Percentiles rank a stretch among this genome's conserved stretches.
phyloP scores from a whole-genome alignment of 1,140 invertebrate species.

The Atopsyche davidsoni region DNA sequence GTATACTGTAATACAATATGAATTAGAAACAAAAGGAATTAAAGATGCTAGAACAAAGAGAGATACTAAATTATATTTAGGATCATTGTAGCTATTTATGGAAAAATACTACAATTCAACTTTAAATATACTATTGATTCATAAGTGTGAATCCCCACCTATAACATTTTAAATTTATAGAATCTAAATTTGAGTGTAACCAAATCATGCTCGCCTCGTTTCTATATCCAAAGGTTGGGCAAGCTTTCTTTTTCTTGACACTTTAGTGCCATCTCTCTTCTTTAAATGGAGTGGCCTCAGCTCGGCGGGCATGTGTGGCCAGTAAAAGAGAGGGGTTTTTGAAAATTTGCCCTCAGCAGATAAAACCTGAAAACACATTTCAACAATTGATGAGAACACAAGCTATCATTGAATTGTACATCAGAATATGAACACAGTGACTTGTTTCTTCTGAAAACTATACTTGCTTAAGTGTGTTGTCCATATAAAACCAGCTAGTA shows the following conservation, averaged over 20 bases:
- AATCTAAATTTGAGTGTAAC: too few species aligned
- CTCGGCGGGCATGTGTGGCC: slow-evolving; percentile 42
- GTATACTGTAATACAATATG: too few species aligned
- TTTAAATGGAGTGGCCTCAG: slow-evolving; percentile 35
- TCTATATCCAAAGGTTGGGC: slow-evolving; percentile 38
- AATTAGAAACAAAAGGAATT: neutral
- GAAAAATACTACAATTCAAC: too few species aligned
- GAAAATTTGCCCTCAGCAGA: slow-evolving; percentile 41
- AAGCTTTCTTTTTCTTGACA: slow-evolving; percentile 38
- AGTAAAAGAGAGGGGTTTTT: slow-evolving; percentile 39
- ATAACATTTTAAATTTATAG: too few species aligned
- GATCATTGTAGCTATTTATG: neutral
- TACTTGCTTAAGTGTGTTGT: too few species aligned
- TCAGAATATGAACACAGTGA: too few species aligned
- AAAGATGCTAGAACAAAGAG: neutral
- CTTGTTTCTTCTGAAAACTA: too few species aligned
- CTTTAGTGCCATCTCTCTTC: slow-evolving; percentile 6
- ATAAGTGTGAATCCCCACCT: too few species aligned
- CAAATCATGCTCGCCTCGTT: slow-evolving; percentile 14
- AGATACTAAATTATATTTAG: neutral
- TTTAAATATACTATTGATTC: too few species aligned
- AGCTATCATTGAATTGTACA: too few species aligned
- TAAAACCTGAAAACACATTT: slow-evolving; percentile 30
- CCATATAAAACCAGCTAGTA: too few species aligned
- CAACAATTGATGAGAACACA: neutral